Base-by-base conservation (phyloP, 2,888 invertebrate species). In the Nezara viridula region DNA sequence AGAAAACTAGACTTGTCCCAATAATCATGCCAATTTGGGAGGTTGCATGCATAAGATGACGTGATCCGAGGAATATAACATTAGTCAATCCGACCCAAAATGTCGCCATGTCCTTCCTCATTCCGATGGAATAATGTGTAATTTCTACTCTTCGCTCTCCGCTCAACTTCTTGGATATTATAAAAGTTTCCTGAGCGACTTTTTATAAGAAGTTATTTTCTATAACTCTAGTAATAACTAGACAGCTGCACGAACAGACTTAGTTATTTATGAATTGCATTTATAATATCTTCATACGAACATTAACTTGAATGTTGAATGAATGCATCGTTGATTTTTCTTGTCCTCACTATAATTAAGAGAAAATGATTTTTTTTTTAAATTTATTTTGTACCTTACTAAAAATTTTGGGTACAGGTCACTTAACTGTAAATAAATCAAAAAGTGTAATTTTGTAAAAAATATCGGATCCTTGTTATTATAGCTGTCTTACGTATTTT, bases 31-130 rank as follows among this genome's bases (percentile, higher is more conserved):
- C 81, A 81, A 81, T 81, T 81, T 81, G 6, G 14, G 24, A 44
- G 81, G 81, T 81, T 81, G 81, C 81, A 81, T 81, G 81, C 81
- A 81, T 47, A 81, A 44, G 44, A 40, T 81, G n/a, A 81, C 40
- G 40, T 81, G 40, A 81, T n/a, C n/a, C n/a, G 3, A 24, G 81
- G 32, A n/a, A 81, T n/a, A 81, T 47, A 44, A 81, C 81, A 47
- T 81, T 81, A 81, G 81, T 40, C 81, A 81, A 81, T 81, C 81
- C 21, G 14, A 44, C 24, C n/a, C 44, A n/a, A 44, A 81, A 81
- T 47, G 81, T 81, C 81, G 44, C 32, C 37, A 21, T 32, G 32
- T 37, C 66, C 37, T 73, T 21, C 19, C 66, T 73, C 10, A 19
- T 73, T 73, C 32, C 21, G 7, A 73, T 73, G 66, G 32, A 37